These are phyloP conservation scores for Eulithis testata DNA, from an alignment of 2,888 invertebrate species.

Conservation along the genomic window DNA sequence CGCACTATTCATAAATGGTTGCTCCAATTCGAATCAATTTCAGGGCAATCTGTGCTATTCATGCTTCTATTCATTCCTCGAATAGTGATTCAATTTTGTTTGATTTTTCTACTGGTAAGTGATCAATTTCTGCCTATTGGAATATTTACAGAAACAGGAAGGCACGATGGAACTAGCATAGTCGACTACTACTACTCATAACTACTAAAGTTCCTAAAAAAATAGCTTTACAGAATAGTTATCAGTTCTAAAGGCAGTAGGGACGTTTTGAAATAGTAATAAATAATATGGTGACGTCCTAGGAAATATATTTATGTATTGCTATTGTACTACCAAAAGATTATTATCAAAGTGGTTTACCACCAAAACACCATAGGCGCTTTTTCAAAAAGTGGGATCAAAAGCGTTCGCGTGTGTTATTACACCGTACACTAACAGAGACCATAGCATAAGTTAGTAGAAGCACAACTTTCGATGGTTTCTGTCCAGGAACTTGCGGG, in stretches of 20 bases:
- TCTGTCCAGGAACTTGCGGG: not conserved
- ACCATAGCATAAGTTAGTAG: not conserved
- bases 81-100: conserved; percentile 6
- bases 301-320: no score
- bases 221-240: no score
- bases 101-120: no score
- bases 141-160: no score
- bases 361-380: not conserved
- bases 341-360: not conserved
- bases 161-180: no score
- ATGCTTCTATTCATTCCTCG: conserved; percentile 7
- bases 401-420: conserved; percentile 8
- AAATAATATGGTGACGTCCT: no score
- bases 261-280: no score
- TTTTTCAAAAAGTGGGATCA: conserved; percentile 8
- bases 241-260: no score
- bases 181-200: no score
- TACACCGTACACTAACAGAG: conserved; percentile 3
- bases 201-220: no score
- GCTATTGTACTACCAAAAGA: not conserved
- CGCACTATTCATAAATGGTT: conserved; percentile 35
- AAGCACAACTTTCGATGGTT: not conserved
- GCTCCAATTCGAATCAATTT: conserved; percentile 24
- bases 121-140: no score
- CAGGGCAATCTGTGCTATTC: conserved; percentile 22